Evolutionary conservation across 2,797 vertebrate species (phyloP), one percentile per base, ranked within the genome.

Genomic region (Cuniculus paca): DNA sequence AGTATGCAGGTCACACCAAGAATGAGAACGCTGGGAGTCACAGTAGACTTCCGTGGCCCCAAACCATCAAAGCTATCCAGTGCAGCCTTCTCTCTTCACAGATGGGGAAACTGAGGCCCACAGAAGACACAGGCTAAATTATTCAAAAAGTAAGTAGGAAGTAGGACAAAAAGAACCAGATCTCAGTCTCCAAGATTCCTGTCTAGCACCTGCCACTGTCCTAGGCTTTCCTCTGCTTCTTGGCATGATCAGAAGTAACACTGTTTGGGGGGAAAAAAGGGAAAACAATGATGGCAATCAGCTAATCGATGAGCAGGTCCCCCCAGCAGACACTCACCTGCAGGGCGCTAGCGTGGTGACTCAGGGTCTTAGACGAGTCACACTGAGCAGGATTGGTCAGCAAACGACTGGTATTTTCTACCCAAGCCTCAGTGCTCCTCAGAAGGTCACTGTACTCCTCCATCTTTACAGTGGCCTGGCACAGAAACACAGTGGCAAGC

Each of bases 381-480:
- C 98, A 99, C 80, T 98, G 98, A 92, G 97, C 98, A 36, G 99
- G 98, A 20, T 98, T 95, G 10, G 98, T 98, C 12, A 99, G 98
- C 99, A 99, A 99, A 7, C 50, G 96, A 83, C 98, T 98, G 34
- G 99, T 99, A 79, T 99, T 99, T 20, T 98, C 95, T 97, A 99
- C 99, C 99, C 99, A 99, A 56, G 96, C 97, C 68, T 98, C 97
- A 2, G 99, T 98, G 63, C 98, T 99, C 94, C 98, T 99, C 96
- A 99, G 97, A 98, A 99, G 99, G 88, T 99, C 99, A n/a, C 98
- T 96, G 61, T 99, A 99, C 82, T 99, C 99, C 98, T 99, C 99
- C 68, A 99, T 98, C 98, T 99, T 99, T 34, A 92, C 96, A 3
- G 98, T 98, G 90, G 99, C 99, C 99, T 99, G 98, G 90, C 48